Evolutionary conservation across 2,888 invertebrate genomes (phyloP), one percentile per base, ranked within the genome.

Genomic region (Amiota minor): DNA sequence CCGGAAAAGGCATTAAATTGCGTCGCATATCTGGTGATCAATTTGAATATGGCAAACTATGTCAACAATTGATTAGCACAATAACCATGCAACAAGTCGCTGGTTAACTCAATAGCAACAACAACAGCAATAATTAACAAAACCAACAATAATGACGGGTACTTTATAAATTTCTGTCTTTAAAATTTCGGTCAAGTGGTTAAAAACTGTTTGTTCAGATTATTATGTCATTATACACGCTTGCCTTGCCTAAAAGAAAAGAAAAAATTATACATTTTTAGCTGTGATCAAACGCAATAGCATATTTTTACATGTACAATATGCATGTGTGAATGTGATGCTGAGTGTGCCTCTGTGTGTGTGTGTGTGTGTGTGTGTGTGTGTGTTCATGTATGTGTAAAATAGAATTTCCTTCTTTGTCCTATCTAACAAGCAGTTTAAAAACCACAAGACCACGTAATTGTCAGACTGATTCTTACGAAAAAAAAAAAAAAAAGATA

Each of bases 1-100:
- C 94, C 84, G 93, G 93, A 69, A 96, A 95, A 81, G 96, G 96
- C 9, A 91, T 97, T 81, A 96, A 96, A 82, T 93, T 97, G 93
- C 91, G 96, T 72, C 91, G 96, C 85, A 95, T 97, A 82, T 96
- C 96, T 0, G 97, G 97, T 8, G 97, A 97, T 89, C 95, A 95
- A 89, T 91, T 94, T 80, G 95, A 96, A 87, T 97, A 96, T 87
- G 95, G 95, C 77, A 95, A 96, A 89, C 91, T 97, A 56, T 97
- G 97, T 89, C 95, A 96, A 87, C 96, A 96, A 90, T 90, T 97
- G 82, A 95, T 97, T 75, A 95, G 95, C 69, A 96, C 95, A 87
- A 93, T 97, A 91, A 95, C 95, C 74, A 95, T 95, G 87, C 95
- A 90, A 73, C 87, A 86, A 80, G 86, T 88, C 72, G 85, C 83